These are phyloP conservation scores for Notolepis coatsorum DNA, from an alignment of 2,797 vertebrate species.

Conservation along the genomic window DNA sequence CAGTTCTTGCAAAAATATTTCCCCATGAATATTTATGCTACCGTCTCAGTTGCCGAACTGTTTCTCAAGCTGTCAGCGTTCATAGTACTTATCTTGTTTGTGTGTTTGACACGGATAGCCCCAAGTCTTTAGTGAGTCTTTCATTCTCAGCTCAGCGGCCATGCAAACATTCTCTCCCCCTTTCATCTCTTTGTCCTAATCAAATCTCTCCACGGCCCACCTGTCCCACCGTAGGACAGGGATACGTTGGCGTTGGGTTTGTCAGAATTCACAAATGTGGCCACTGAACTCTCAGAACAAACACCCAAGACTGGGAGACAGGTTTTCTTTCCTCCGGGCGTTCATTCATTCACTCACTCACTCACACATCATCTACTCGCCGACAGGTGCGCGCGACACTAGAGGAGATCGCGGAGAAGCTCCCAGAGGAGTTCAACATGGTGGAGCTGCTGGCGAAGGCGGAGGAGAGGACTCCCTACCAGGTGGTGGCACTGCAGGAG, in stretches of 20 bases:
- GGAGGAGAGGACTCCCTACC: conserved; percentile 90
- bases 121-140: conserved; percentile 9
- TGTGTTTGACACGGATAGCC: conserved; percentile 38
- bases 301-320: too few species aligned
- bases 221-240: background rate
- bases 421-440: conserved; percentile 91
- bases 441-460: conserved; percentile 86
- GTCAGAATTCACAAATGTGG: background rate
- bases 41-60: conserved; percentile 39
- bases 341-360: background rate
- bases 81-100: conserved; percentile 15
- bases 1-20: conserved; percentile 61
- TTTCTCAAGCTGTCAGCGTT: conserved; percentile 50
- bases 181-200: background rate
- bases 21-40: conserved; percentile 69
- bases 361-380: background rate
- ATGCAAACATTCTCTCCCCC: background rate
- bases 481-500: conserved; percentile 93
- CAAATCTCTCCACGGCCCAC: background rate
- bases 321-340: background rate
- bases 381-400: conserved; percentile 86
- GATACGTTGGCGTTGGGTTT: background rate
- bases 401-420: conserved; percentile 90
- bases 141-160: conserved; percentile 6
- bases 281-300: background rate